Base-by-base conservation (phyloP, 2,888 invertebrate species). In the Hydrotaea cyrtoneurina region DNA sequence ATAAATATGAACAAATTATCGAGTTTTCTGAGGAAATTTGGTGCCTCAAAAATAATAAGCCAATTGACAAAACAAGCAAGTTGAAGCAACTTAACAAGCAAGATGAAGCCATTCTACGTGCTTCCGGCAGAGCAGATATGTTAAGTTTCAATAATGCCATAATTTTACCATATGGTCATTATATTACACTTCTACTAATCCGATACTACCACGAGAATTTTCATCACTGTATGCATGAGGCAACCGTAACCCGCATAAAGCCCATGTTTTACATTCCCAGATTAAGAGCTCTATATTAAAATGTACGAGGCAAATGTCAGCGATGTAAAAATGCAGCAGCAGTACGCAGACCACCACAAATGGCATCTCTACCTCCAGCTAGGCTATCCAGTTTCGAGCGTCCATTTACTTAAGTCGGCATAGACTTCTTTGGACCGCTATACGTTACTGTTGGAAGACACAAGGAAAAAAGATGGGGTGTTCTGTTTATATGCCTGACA, bases 341-440 rank as follows among this genome's bases (percentile, higher is more conserved):
- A 19, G 62, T 8, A 5, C 86, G 85, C 0, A 26, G 39, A 2
- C 46, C 72, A 10, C 83, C 86, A 21, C 83, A 78, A 78, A 87
- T 86, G 86, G 83, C 84, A 17, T 43, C 80, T 10, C 50, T 87
- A 57, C 85, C 86, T 3, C 26, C 21, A 15, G 86, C 87, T 2
- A 78, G n/a, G n/a, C n/a, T n/a, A n/a, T n/a, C n/a, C n/a, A n/a
- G n/a, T n/a, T n/a, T n/a, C n/a, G n/a, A n/a, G n/a, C n/a, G n/a
- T n/a, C n/a, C n/a, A n/a, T n/a, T n/a, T n/a, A n/a, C n/a, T n/a
- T n/a, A n/a, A n/a, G 78, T 69, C 0, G 85, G 80, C 31, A 53
- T 87, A 13, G 85, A 88, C 17, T 87, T 83, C 50, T 87, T 87
- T 62, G 86, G 86, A 0, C 86, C 86, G 19, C 17, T 87, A 4